Evolutionary conservation across 2,888 invertebrate species (phyloP), one percentile per base, ranked within the genome.

Genomic region (Cheilosia vulpina): DNA sequence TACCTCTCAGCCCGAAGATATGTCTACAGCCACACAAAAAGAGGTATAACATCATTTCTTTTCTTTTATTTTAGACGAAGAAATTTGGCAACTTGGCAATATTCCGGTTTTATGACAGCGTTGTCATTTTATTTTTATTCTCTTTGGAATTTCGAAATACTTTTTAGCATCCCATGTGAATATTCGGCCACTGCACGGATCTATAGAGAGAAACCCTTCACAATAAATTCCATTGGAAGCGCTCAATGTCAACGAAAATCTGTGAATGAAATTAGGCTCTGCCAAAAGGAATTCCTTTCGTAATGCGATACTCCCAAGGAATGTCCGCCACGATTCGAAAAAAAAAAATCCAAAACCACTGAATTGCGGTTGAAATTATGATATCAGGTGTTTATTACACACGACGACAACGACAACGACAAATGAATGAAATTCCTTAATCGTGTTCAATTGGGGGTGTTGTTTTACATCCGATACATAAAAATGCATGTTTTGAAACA

Each of bases 71-170:
- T 62, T 34, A 60, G 73, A 68, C 43, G 45, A 55, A 34, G 43
- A 83, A 72, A 82, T 76, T 79, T 79, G 72, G 79, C 71, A 83
- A 78, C 75, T 60, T 52, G 57, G 81, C 72, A 80, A 66, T 65
- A 85, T 85, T 85, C 85, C 76, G 85, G 85, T 85, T 85, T 72
- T 71, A 71, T 77, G 72, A 45, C 63, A 79, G 63, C 79, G 79
- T 50, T 15, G 31, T 68, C 58, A 19, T 53, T 31, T 4, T 15
- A 43, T 27, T 69, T 47, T 38, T 45, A 38, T 45, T 57, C 57
- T 47, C 57, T 45, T 47, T 71, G 63, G 73, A 63, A 55, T 73
- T 63, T 73, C 45, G 38, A 47, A 41, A 60, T 60, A 15, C 24
- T 57, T 69, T 69, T 62, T 4, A 19, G 21, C 19, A 34, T 17